A percentile compares a stretch with the other conserved stretches of the same genome.
phyloP scores from a whole-genome alignment of 2,888 invertebrate species.

The Melanostoma scalare region DNA sequence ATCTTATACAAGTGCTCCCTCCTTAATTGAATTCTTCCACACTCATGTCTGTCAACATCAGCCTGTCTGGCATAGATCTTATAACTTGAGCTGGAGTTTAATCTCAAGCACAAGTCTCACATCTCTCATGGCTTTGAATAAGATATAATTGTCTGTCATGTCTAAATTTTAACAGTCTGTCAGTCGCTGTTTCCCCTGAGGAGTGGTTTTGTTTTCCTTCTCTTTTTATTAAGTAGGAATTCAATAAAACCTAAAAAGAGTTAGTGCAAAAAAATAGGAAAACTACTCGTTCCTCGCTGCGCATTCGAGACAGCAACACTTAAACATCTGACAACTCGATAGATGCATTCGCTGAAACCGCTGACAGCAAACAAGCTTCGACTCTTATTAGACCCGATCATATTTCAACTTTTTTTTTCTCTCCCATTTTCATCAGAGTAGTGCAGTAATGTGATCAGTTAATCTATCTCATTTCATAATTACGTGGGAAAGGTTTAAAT shows the following conservation, averaged over 20 bases:
- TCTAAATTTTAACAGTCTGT: conserved; percentile 32
- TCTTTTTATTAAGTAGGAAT: neutral
- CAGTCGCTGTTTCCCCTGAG: conserved; percentile 23
- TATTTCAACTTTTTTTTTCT: conserved; percentile 58
- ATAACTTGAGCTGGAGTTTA: neutral
- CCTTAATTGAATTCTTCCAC: conserved; percentile 1
- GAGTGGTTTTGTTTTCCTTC: conserved; percentile 34
- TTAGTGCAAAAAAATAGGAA: neutral
- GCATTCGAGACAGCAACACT: conserved; percentile 40
- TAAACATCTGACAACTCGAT: conserved; percentile 40
- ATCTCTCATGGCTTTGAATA: conserved; percentile 3
- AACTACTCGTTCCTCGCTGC: conserved; percentile 25
- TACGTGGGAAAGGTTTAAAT: conserved; percentile 37
- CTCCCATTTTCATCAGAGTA: conserved; percentile 14
- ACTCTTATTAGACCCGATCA: conserved; percentile 52
- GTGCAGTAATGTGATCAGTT: conserved; percentile 30
- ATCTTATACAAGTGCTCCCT: neutral
- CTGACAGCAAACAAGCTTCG: conserved; percentile 51
- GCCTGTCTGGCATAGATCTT: neutral
- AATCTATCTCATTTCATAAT: conserved; percentile 57
- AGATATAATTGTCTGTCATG: conserved; percentile 3
- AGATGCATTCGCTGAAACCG: conserved; percentile 57
- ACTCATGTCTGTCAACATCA: neutral
- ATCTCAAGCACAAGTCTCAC: neutral
- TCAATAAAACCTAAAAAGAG: conserved; percentile 3